phyloP scores from a whole-genome alignment of 2,113 vertebrate species.

The Haliaeetus leucogaster region DNA sequence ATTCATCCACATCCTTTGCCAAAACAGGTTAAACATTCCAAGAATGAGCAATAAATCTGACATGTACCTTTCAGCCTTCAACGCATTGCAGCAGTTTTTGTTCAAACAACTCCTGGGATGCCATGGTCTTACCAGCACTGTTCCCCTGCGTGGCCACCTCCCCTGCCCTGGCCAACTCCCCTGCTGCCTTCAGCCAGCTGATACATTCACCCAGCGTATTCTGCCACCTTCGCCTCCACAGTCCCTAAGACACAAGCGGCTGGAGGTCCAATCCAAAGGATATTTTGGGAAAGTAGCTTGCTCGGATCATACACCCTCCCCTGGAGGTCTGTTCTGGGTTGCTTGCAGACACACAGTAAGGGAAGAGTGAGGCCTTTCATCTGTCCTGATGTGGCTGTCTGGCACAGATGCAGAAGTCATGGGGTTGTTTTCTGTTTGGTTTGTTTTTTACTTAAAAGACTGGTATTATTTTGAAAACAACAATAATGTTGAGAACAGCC shows the following conservation, averaged over 20 bases:
- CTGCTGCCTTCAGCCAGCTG: not conserved
- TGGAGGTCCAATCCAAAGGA: accelerated
- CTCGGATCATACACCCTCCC: not conserved
- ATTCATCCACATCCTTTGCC: not conserved
- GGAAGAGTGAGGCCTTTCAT: accelerated
- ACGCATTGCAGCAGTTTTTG: not conserved
- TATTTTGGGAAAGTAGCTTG: not conserved
- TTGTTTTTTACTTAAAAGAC: not conserved
- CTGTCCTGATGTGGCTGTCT: too few relatives aligned
- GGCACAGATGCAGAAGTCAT: not conserved
- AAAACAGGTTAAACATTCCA: not conserved
- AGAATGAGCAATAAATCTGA: not conserved
- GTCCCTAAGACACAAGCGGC: not conserved
- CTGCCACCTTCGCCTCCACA: not conserved
- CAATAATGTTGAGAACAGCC: not conserved
- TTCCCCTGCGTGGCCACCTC: accelerated
- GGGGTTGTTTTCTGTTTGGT: not conserved
- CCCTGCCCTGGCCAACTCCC: accelerated
- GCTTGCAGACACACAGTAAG: accelerated
- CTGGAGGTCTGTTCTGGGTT: not conserved
- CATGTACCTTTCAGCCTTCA: accelerated
- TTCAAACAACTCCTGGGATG: accelerated
- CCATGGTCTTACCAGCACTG: accelerated
- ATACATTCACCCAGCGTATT: not conserved
- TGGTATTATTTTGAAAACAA: not conserved